A percentile compares a stretch with the other conserved stretches of the same genome.
phyloP scores from a whole-genome alignment of 2,113 vertebrate species.

The Gallinago undulata region DNA sequence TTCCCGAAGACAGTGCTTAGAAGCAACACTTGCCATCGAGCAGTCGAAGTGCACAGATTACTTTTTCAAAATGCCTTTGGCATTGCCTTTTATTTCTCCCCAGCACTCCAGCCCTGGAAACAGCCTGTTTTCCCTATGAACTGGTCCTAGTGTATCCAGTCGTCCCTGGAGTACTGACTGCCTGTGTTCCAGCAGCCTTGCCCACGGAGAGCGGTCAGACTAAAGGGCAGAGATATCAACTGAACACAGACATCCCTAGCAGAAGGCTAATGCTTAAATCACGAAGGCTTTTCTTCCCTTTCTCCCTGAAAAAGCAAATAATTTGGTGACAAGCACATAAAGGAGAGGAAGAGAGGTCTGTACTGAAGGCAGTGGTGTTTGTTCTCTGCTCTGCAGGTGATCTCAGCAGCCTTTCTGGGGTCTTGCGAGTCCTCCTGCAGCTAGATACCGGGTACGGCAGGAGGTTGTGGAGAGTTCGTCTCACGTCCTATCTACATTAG shows the following conservation, averaged over 20 bases:
- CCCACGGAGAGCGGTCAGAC: neutral
- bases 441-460: neutral
- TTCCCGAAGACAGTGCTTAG: neutral
- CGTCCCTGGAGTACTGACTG: neutral
- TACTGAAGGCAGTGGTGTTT: neutral
- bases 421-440: fast-evolving
- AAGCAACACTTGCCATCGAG: neutral
- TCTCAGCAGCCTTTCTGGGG: neutral
- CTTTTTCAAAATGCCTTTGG: neutral
- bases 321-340: neutral
- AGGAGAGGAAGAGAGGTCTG: neutral
- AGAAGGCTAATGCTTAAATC: neutral
- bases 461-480: neutral
- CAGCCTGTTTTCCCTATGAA: neutral
- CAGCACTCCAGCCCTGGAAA: neutral
- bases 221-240: neutral
- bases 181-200: neutral
- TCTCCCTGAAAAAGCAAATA: neutral
- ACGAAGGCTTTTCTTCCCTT: neutral
- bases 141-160: neutral
- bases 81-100: neutral
- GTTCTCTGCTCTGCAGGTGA: neutral
- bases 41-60: neutral
- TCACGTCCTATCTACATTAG: neutral
- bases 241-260: neutral